Conservation (phyloP, 2,797 vertebrate species). For the Gadopsis bispinosus region DNA sequence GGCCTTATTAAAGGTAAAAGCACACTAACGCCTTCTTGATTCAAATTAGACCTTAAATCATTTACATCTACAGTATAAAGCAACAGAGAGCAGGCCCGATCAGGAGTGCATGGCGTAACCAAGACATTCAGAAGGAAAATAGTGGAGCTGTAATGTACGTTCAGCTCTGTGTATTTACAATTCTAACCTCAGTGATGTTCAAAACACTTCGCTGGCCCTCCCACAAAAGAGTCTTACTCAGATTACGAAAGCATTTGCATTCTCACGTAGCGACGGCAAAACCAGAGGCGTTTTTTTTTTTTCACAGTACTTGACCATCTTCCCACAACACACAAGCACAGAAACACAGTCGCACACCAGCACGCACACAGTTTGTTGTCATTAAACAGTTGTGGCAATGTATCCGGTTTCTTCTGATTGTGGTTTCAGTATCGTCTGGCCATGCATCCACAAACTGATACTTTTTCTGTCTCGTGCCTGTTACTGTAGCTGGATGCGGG, state of each 20-base stretch:
- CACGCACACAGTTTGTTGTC: constrained; percentile 60
- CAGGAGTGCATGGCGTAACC: constrained; percentile 63
- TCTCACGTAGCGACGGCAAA: constrained; percentile 59
- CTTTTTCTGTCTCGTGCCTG: constrained; percentile 38
- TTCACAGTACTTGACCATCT: constrained; percentile 79
- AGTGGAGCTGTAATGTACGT: constrained; percentile 52
- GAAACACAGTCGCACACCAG: constrained; percentile 63
- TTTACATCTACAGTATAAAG: constrained; percentile 78
- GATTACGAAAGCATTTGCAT: constrained; percentile 58
- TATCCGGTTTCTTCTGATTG: constrained; percentile 53
- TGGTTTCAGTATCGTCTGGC: constrained; percentile 48
- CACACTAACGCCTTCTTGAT: constrained; percentile 73
- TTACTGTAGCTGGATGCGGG: constrained; percentile 16
- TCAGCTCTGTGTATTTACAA: constrained; percentile 77
- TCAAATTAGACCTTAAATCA: constrained; percentile 75
- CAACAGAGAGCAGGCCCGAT: constrained; percentile 67
- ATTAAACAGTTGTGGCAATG: constrained; percentile 56
- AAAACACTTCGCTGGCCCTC: constrained; percentile 47
- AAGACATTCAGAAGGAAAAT: constrained; percentile 75
- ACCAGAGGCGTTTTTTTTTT: constrained; percentile 54
- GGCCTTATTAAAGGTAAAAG: constrained; percentile 84
- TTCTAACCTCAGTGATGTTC: constrained; percentile 46
- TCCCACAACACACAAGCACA: constrained; percentile 67
- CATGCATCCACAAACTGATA: constrained; percentile 62
- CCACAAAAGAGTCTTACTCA: constrained; percentile 54